Conservation (phyloP, 1,140 invertebrate species). For the Ceratitis capitata region DNA sequence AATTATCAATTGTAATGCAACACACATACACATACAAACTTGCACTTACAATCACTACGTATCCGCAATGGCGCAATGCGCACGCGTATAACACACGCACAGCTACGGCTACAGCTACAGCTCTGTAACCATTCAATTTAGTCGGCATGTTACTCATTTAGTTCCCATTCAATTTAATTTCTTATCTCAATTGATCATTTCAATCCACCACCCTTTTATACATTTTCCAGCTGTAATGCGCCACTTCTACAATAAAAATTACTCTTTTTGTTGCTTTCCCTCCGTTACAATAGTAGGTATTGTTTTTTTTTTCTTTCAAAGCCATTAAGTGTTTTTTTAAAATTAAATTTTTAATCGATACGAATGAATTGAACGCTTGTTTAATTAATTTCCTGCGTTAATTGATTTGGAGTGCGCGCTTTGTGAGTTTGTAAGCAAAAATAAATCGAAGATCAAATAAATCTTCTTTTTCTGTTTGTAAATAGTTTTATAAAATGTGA, state of each 20-base stretch:
- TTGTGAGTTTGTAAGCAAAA: background rate
- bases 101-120: background rate
- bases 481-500: background rate
- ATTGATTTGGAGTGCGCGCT: constrained; percentile 1
- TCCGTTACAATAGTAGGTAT: background rate
- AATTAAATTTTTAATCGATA: constrained; percentile 29
- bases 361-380: background rate
- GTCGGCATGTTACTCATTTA: background rate
- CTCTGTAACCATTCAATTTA: background rate
- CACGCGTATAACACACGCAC: background rate
- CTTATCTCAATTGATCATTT: constrained; percentile 26
- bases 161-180: constrained; percentile 33
- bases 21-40: background rate
- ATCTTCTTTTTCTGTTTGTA: background rate
- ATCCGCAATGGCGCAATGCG: background rate
- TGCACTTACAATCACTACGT: background rate
- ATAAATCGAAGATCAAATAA: background rate
- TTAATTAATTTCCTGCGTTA: constrained; percentile 10
- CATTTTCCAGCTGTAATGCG: background rate
- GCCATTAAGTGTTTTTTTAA: background rate
- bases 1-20: background rate
- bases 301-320: too few species aligned
- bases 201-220: background rate
- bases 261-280: background rate
- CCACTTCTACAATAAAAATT: background rate